Base-by-base conservation (phyloP, 2,888 invertebrate species). In the Dynastes tityus region DNA sequence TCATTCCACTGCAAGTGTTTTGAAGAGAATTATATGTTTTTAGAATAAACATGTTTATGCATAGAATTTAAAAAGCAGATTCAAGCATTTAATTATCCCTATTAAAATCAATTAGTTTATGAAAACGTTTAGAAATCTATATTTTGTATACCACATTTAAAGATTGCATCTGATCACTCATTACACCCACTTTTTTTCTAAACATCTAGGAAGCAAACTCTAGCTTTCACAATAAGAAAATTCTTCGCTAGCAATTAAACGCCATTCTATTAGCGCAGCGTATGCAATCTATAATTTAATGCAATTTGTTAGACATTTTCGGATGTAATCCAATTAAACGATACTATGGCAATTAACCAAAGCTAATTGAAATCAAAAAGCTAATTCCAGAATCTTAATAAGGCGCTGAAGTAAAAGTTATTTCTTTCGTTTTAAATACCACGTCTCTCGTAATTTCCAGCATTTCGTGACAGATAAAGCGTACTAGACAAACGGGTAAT, bases 341-440 rank as follows among this genome's bases (percentile, higher is more conserved):
- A 22, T 22, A 22, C 55, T 16, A 16, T 22, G 22, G 16, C 55
- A 58, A 58, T 58, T 58, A 58, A 22, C 16, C 22, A 16, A 22
- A 58, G 55, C 16, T 16, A 58, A 58, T 58, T 58, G 55, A 58
- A 58, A 58, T 58, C 55, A 22, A 58, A 16, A 53, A 13, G 53
- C 53, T 53, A 16, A 53, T 53, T 16, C 53, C 53, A 53, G n/a
- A 53, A 53, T 53, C 53, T 53, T 53, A 53, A 16, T 53, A 53
- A 16, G 16, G 45, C 45, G 45, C 8, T 45, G 9, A 45, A 45
- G 45, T 45, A 45, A 45, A 45, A 45, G 45, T 45, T 45, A 11
- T 45, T 45, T 45, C 45, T 45, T 45, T 45, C 45, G 11, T 45
- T 45, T 45, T 45, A 45, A 45, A 45, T 45, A 11, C 8, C 45